Evolutionary conservation across 2,113 vertebrate species (phyloP).

Genomic region (Ascaphus truei): DNA sequence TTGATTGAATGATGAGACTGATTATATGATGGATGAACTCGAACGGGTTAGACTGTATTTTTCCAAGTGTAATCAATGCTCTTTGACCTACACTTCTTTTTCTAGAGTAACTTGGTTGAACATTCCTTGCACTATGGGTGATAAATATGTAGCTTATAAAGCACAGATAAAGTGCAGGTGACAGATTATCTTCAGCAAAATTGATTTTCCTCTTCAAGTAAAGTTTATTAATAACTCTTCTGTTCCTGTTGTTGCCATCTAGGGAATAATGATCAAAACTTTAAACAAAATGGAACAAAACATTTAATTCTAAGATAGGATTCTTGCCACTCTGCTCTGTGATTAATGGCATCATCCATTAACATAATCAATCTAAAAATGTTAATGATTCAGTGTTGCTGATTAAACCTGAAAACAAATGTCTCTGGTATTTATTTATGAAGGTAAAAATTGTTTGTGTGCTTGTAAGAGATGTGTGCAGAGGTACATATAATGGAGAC

Average conservation of each 20-base stretch:
- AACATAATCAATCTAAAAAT: conserved; percentile 34
- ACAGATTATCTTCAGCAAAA: conserved; percentile 30
- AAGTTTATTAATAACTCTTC: conserved; percentile 39
- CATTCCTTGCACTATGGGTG: conserved; percentile 16
- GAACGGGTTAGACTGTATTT: neutral
- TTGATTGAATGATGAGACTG: neutral
- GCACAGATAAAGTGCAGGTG: conserved; percentile 34
- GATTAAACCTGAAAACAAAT: neutral
- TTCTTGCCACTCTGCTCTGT: conserved; percentile 19
- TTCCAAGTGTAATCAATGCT: conserved; percentile 14
- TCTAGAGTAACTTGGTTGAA: neutral
- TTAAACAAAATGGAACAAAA: conserved; percentile 38
- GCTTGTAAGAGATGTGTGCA: too few relatives aligned
- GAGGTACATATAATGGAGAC: too few relatives aligned
- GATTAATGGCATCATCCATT: conserved; percentile 38
- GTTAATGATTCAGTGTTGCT: neutral
- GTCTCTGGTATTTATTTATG: neutral
- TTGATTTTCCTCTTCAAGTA: conserved; percentile 38
- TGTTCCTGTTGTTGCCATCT: conserved; percentile 29
- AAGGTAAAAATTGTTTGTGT: too few relatives aligned
- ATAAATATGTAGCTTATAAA: conserved; percentile 20
- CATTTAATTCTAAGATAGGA: conserved; percentile 24
- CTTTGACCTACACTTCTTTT: neutral
- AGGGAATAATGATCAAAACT: conserved; percentile 41
- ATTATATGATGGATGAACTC: conserved; percentile 9